Conservation (phyloP, 35 echinoderm and acorn worm species). For the Ophioderma brevispina region DNA sequence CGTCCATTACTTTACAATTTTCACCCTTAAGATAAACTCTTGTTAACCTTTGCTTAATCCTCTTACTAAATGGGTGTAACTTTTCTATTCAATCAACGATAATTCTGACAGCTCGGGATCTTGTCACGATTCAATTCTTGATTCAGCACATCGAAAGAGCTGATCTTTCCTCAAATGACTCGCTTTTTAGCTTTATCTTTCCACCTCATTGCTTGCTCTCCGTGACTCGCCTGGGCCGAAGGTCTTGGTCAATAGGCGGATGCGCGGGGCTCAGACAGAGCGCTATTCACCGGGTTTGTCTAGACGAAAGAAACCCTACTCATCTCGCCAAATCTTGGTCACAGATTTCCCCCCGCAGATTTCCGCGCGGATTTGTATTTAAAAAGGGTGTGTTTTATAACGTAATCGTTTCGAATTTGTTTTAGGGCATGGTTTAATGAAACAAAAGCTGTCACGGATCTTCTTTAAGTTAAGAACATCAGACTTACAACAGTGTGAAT, state of each 20-base stretch:
- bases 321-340: neutral
- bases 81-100: neutral
- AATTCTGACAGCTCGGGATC: neutral
- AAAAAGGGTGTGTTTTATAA: too few species aligned
- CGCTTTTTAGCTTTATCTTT: neutral
- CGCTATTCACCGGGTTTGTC: neutral
- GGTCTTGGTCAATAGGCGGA: slow-evolving; percentile 1
- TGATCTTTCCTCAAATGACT: slow-evolving; percentile 1
- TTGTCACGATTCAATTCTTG: neutral
- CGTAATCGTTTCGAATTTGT: too few species aligned
- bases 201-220: neutral
- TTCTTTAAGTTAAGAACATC: too few species aligned
- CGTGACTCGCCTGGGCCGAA: neutral
- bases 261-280: neutral
- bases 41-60: neutral
- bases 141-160: neutral
- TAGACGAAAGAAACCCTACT: neutral
- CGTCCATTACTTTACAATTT: neutral
- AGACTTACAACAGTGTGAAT: too few species aligned
- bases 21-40: neutral
- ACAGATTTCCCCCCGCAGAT: too few species aligned
- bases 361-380: too few species aligned
- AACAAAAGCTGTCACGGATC: too few species aligned
- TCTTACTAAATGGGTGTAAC: neutral
- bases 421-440: too few species aligned